Evolutionary conservation across 2,113 vertebrate genomes (phyloP).

Genomic region (Tachysurus vachellii): DNA sequence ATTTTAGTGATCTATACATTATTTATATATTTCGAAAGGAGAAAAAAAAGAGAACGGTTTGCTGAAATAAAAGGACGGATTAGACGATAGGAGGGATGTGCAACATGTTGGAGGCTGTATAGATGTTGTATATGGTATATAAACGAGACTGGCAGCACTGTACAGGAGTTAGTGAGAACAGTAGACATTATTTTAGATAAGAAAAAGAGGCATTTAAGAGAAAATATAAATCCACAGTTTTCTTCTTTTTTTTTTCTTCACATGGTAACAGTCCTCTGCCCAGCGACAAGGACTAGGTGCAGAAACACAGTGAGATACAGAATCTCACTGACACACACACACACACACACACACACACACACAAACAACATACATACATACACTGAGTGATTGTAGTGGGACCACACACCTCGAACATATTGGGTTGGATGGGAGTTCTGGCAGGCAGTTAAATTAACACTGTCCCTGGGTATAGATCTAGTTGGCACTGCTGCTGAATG

Average conservation of each 20-base stretch:
- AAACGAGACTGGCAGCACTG: slow-evolving; percentile 69
- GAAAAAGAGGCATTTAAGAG: slow-evolving; percentile 61
- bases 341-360: slow-evolving; percentile 40
- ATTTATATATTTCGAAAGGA: slow-evolving; percentile 92
- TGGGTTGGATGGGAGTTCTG: slow-evolving; percentile 11
- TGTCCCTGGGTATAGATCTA: slow-evolving; percentile 45
- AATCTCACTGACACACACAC: slow-evolving; percentile 33
- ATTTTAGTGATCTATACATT: slow-evolving; percentile 99
- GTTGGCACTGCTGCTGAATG: slow-evolving; percentile 61
- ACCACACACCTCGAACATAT: slow-evolving; percentile 21
- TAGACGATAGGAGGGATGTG: slow-evolving; percentile 83
- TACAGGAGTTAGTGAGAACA: slow-evolving; percentile 71
- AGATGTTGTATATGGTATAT: slow-evolving; percentile 69
- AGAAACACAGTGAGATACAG: slow-evolving; percentile 47
- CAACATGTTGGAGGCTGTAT: slow-evolving; percentile 74
- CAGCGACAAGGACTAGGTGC: slow-evolving; percentile 54
- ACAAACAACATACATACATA: slow-evolving; percentile 38
- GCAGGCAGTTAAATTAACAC: slow-evolving; percentile 33
- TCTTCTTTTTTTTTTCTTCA: slow-evolving; percentile 60
- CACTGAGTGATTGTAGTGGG: slow-evolving; percentile 41
- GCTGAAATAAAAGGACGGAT: slow-evolving; percentile 97
- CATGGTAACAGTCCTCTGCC: slow-evolving; percentile 53
- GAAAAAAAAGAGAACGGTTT: slow-evolving; percentile 81
- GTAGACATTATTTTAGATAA: slow-evolving; percentile 56
- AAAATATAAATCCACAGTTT: slow-evolving; percentile 79